These are phyloP conservation scores for Kryptolebias ocellatus DNA, from an alignment of 2,797 vertebrate genomes.

Conservation along the genomic window DNA sequence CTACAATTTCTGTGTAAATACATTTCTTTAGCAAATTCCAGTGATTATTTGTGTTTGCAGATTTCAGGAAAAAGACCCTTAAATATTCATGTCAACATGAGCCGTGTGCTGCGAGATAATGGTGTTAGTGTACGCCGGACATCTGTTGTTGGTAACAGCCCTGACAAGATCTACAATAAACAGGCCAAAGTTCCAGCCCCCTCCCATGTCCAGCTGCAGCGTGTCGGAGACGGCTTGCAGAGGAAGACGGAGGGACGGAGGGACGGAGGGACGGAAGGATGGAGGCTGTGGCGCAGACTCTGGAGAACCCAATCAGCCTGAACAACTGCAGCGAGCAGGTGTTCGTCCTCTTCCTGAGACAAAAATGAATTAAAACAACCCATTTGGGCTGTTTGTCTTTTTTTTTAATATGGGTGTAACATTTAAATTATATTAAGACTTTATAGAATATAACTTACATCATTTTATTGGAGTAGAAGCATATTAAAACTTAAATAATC, in stretches of 20 bases:
- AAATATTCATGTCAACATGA: conserved; percentile 38
- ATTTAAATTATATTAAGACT: conserved; percentile 45
- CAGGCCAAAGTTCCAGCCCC: conserved; percentile 66
- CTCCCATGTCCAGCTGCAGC: conserved; percentile 75
- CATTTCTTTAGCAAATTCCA: conserved; percentile 14
- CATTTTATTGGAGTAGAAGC: conserved; percentile 23
- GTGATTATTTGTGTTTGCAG: conserved; percentile 39
- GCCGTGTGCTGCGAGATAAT: conserved; percentile 37
- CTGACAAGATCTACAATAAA: conserved; percentile 75
- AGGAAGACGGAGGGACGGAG: conserved; percentile 46
- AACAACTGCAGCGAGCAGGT: conserved; percentile 66
- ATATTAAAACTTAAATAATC: conserved; percentile 22
- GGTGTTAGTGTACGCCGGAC: conserved; percentile 54
- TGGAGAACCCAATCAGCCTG: conserved; percentile 49
- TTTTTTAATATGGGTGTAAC: conserved; percentile 6
- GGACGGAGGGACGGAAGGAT: conserved; percentile 31
- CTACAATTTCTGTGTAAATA: neutral
- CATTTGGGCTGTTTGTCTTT: conserved; percentile 12
- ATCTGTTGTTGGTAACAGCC: conserved; percentile 69
- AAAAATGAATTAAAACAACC: conserved; percentile 44
- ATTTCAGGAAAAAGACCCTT: conserved; percentile 30
- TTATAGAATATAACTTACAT: conserved; percentile 20
- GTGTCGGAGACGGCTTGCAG: conserved; percentile 46
- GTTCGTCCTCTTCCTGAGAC: conserved; percentile 63
- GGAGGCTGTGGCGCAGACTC: conserved; percentile 55